Evolutionary conservation across 1,140 invertebrate species (phyloP).

Genomic region (Zeugodacus cucurbitae): DNA sequence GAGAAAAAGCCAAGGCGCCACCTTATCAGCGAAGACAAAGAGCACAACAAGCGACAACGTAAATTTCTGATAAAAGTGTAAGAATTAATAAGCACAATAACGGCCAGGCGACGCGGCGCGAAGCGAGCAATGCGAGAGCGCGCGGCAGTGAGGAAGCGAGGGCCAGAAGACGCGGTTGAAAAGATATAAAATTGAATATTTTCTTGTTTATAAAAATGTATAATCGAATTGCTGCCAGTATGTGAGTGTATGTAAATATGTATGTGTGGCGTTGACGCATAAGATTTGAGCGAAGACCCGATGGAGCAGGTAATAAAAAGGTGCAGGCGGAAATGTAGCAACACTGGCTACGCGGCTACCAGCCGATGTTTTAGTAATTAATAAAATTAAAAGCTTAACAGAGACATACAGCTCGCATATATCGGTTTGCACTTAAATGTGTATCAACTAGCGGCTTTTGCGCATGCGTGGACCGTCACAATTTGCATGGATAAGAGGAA

Average conservation of each 20-base stretch:
- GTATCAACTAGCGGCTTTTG: not conserved
- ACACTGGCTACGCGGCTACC: not conserved
- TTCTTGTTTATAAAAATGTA: not conserved
- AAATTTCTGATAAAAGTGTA: constrained; percentile 40
- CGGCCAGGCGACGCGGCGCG: not conserved
- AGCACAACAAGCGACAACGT: constrained; percentile 41
- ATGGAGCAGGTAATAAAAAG: constrained; percentile 7
- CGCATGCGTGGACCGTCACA: not conserved
- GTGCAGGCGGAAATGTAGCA: constrained; percentile 21
- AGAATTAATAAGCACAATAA: constrained; percentile 42
- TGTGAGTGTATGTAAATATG: not conserved
- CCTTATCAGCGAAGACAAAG: constrained; percentile 60
- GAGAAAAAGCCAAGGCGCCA: constrained; percentile 63
- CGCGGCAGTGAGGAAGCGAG: no score
- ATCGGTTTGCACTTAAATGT: not conserved
- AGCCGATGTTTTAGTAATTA: constrained; percentile 31
- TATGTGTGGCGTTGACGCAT: not conserved
- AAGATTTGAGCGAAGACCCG: not conserved
- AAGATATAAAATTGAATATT: constrained; percentile 24
- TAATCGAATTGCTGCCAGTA: not conserved
- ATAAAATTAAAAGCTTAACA: constrained; percentile 38
- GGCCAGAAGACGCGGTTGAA: not conserved
- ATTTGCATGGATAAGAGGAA: constrained; percentile 26
- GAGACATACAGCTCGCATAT: not conserved
- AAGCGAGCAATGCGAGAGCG: not conserved